Evolutionary conservation across 2,888 invertebrate genomes (phyloP).

Genomic region (Philaethria dido): DNA sequence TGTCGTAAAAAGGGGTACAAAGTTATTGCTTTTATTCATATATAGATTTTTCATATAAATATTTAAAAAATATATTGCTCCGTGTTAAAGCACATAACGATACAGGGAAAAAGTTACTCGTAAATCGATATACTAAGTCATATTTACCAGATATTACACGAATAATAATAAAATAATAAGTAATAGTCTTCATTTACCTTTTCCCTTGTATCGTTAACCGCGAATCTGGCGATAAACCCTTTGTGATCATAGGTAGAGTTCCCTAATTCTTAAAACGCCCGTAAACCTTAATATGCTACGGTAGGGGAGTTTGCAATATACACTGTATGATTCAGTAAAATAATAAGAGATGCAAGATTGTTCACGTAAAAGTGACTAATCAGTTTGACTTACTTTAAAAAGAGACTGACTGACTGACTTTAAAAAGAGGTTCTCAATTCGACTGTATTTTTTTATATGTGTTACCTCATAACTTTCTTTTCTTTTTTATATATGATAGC

Average conservation of each 20-base stretch:
- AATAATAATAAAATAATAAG: background rate
- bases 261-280: slow-evolving; percentile 4
- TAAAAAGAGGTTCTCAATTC: no score
- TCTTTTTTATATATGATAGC: no score
- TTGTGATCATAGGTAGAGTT: slow-evolving; percentile 1
- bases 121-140: background rate
- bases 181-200: background rate
- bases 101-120: background rate
- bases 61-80: no score
- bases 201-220: background rate
- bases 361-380: background rate
- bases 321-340: background rate
- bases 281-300: slow-evolving; percentile 1
- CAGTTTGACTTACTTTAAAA: no score
- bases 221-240: slow-evolving; percentile 11
- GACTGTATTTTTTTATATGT: no score
- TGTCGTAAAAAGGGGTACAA: no score
- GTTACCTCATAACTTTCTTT: no score
- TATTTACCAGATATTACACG: background rate
- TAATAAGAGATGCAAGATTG: background rate
- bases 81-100: no score
- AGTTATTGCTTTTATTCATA: no score
- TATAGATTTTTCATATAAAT: no score
- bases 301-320: background rate
- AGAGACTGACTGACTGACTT: no score